Evolutionary conservation across 2,888 invertebrate genomes (phyloP), one percentile per base, ranked within the genome.

Genomic region (Torymus aiolomorphi): DNA sequence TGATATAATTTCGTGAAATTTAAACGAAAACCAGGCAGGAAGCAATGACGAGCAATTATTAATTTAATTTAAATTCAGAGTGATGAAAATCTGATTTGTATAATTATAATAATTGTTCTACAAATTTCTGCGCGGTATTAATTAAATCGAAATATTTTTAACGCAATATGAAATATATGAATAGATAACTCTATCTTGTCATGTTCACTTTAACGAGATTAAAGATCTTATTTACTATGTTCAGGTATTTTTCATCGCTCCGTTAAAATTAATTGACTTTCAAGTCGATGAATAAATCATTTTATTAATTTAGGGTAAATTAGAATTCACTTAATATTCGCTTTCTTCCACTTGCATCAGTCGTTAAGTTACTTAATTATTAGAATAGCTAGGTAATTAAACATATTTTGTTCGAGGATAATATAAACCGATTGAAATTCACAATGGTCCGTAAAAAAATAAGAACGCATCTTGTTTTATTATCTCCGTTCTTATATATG

Each of bases 231-330:
- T 51, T 59, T 75, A 52, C 18, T 59, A 18, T 75, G 20, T 57
- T 69, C 31, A 61, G 42, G 16, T 66, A 61, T 67, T 77, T 71
- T 67, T 65, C 31, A 18, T 13, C 2, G 49, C 67, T 62, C 73
- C 63, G 78, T 78, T 73, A 78, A 78, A 73, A 78, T 77, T 80
- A 80, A 80, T 80, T 56, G 76, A 74, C 80, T 71, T 57, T 70
- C 54, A 74, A 77, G 63, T 31, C 42, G 59, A 80, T 74, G 80
- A 77, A 77, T 80, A 74, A 80, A 70, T 73, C 79, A 80, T 71
- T 54, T 65, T 70, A 73, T 72, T 54, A 56, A 51, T 20, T 73
- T 66, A 56, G 52, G 51, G 59, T 65, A 20, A 51, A 80, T 73
- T 73, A 59, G 51, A 76, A 73, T 76, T 56, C 54, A 70, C 24